Base-by-base conservation (phyloP, 2,888 invertebrate genomes). In the Epinotia bilunana region DNA sequence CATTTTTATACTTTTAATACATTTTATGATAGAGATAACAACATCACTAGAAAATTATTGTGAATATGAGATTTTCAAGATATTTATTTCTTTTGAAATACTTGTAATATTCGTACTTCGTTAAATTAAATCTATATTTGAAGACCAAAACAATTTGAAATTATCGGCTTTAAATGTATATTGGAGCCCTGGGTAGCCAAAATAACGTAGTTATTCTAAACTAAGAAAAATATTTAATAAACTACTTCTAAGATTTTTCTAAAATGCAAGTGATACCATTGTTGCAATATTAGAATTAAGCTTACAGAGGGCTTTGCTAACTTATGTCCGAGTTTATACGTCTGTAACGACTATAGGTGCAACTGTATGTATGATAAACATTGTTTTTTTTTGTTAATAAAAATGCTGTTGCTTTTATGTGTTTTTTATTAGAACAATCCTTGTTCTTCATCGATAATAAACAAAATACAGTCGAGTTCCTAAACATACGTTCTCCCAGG, bases 281-380 rank as follows among this genome's bases (percentile, higher is more conserved):
- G 92, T 93, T 93, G 94, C 94, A 94, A 94, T 94, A 94, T 88
- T 94, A 93, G 92, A 82, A 80, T 79, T 69, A 91, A 93, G 90
- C 88, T 85, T 87, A 84, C 2, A 80, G 83, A 84, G 82, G 85
- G 85, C 85, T 85, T 83, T 85, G 86, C 87, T 83, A 81, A 79
- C 85, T 83, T 86, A 85, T 80, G 85, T 83, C 80, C 81, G 78
- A 79, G 72, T 39, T 69, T 80, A 77, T 76, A 77, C 77, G 77
- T 79, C 78, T 82, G 79, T 78, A 80, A 78, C 78, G 80, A 78
- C 80, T 80, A 81, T 70, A 64, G 53, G 60, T 63, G 70, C 74
- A 71, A 61, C 71, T 65, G 70, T 74, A 53, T 73, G 64, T 69
- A 67, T 72, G 63, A 86, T 84, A 80, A 82, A 78, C 84, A 84